Conservation (phyloP, 2,888 invertebrate genomes). For the Melolontha melolontha region DNA sequence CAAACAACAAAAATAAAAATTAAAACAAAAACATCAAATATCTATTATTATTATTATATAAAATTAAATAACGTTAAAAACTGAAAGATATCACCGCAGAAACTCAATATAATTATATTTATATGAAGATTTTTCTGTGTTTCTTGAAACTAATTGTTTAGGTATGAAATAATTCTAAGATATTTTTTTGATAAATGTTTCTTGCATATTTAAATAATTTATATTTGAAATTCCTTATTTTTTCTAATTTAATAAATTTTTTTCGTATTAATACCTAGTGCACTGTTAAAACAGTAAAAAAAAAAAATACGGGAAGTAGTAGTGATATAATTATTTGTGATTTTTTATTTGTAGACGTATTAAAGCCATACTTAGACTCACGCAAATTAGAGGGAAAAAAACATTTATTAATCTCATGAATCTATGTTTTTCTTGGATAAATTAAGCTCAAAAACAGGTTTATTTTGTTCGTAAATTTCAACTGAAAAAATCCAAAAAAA, state of each 20-base stretch:
- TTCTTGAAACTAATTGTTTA: slow-evolving; percentile 9
- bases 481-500: not conserved
- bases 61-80: slow-evolving; percentile 2
- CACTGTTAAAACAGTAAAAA: too few species aligned
- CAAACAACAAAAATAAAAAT: slow-evolving; percentile 1
- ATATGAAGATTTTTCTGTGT: slow-evolving; percentile 8
- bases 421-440: not conserved
- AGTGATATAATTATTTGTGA: too few species aligned
- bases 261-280: too few species aligned
- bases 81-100: slow-evolving; percentile 19
- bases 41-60: slow-evolving; percentile 1
- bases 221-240: not conserved
- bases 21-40: slow-evolving; percentile 1
- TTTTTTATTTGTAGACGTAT: too few species aligned
- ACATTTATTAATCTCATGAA: too few species aligned
- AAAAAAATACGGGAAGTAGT: too few species aligned
- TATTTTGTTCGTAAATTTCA: not conserved
- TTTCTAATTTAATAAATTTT: too few species aligned
- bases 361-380: too few species aligned
- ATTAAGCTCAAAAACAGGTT: not conserved
- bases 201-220: not conserved
- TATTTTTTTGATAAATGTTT: not conserved
- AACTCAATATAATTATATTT: slow-evolving; percentile 20
- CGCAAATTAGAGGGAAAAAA: too few species aligned
- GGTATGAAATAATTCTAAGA: too few species aligned